phyloP scores from a whole-genome alignment of 2,888 invertebrate genomes.

The Branchipolynoe longqiensis region DNA sequence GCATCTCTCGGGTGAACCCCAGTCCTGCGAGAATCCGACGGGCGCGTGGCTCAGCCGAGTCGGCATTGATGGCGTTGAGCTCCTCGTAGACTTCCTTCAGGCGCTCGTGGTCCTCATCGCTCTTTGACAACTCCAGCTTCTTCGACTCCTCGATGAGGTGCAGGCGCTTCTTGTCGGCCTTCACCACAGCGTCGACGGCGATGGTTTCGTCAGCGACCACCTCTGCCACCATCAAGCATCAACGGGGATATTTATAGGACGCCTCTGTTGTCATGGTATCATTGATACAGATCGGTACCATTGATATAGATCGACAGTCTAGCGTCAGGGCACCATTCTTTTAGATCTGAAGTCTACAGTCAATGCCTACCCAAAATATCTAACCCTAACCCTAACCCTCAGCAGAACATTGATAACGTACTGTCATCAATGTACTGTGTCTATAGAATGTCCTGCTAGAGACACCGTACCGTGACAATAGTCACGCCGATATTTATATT shows the following conservation, averaged over 20 bases:
- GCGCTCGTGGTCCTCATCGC: constrained; percentile 80
- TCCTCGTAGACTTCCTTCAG: constrained; percentile 96
- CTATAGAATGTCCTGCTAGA: too few relatives aligned
- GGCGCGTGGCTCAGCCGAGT: constrained; percentile 98
- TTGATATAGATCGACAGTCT: too few relatives aligned
- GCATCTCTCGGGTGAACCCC: constrained; percentile 90
- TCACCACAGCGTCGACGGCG: constrained; percentile 95
- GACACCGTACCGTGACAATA: too few relatives aligned
- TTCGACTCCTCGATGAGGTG: constrained; percentile 88
- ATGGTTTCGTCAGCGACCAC: constrained; percentile 96
- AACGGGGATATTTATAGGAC: too few relatives aligned
- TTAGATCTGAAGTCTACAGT: neutral
- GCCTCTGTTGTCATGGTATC: neutral
- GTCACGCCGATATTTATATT: too few relatives aligned
- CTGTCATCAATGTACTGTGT: too few relatives aligned
- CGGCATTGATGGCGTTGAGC: constrained; percentile 96
- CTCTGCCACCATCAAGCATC: constrained; percentile 88
- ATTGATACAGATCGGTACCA: neutral
- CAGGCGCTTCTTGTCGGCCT: constrained; percentile 94
- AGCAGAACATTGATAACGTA: too few relatives aligned
- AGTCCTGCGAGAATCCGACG: constrained; percentile 97
- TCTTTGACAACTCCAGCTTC: constrained; percentile 82
- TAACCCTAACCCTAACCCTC: too few relatives aligned
- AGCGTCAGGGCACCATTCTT: too few relatives aligned
- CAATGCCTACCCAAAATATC: too few relatives aligned